A percentile compares a stretch with the other conserved stretches of the same genome.
These are phyloP conservation scores for Agrilus cyanescens DNA, from an alignment of 2,888 invertebrate species.

Conservation along the genomic window DNA sequence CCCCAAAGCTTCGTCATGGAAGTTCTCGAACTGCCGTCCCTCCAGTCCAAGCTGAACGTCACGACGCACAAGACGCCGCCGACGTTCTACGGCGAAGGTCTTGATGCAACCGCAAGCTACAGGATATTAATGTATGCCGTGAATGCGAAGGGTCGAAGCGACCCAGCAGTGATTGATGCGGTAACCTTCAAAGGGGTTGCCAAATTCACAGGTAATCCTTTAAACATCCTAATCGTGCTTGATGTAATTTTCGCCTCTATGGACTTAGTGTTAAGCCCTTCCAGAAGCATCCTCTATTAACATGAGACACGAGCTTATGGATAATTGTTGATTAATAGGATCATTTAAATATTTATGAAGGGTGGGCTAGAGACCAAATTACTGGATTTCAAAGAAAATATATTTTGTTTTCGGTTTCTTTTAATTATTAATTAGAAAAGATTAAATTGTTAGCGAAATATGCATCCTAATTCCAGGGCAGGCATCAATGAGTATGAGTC, in stretches of 20 bases:
- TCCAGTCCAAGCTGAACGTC: conserved; percentile 49
- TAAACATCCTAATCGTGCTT: no score
- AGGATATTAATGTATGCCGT: conserved; percentile 73
- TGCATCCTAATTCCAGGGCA: conserved; percentile 41
- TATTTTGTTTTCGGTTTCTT: no score
- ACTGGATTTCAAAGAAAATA: no score
- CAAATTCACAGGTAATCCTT: conserved; percentile 63
- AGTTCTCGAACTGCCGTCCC: conserved; percentile 57
- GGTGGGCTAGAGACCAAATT: no score
- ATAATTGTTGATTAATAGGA: no score
- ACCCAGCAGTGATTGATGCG: conserved; percentile 70
- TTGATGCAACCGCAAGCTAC: conserved; percentile 65
- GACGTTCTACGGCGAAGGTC: conserved; percentile 53
- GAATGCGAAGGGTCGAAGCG: conserved; percentile 79
- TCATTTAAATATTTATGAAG: no score
- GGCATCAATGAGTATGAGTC: conserved; percentile 54
- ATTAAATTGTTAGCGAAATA: not conserved
- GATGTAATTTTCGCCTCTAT: no score
- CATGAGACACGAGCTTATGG: no score
- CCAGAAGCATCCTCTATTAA: no score
- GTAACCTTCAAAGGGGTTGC: conserved; percentile 78
- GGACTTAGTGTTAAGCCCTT: no score
- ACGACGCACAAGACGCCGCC: conserved; percentile 53
- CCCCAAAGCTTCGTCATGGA: conserved; percentile 80
- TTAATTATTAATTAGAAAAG: no score